Base-by-base conservation (phyloP, 1,140 invertebrate species). In the Habropoda laboriosa region DNA sequence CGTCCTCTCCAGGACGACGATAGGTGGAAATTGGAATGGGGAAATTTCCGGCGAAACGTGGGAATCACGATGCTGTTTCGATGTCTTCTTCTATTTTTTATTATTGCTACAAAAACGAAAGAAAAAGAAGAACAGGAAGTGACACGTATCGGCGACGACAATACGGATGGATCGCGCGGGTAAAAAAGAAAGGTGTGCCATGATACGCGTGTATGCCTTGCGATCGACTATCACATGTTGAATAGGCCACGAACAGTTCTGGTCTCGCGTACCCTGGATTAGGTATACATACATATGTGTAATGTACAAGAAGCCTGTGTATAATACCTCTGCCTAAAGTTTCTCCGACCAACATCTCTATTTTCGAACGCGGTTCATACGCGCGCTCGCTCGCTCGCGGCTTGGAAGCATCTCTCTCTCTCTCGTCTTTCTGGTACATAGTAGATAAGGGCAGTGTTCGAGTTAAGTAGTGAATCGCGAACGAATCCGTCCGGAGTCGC, bases 61-160 rank as follows among this genome's bases (percentile, higher is more conserved):
- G n/a, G 35, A 49, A 27, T 7, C 0, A 13, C 13, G 0, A 6
- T 35, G n/a, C 18, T n/a, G 27, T 32, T 67, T 21, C 30, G n/a
- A 30, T 49, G 30, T 47, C 64, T 35, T 35, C 32, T 21, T 68
- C 45, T n/a, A 85, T 87, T 63, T 83, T 73, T 91, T 57, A 57
- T 91, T 91, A 90, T 91, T 90, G 67, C 89, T 90, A 90, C 82
- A 83, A 88, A 88, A 89, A n/a, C n/a, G n/a, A n/a, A n/a, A n/a
- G n/a, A n/a, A 83, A 86, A 87, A 86, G 64, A 53, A 53, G 30
- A 38, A 42, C 51, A 57, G 35, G 81, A 89, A 88, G 80, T 88
- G 90, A 91, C 88, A 91, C 75, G 81, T 81, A 90, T 80, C 73
- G 81, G 83, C 83, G 60, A 83, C 80, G 83, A 81, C 67, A 84